Base-by-base conservation (phyloP, 2,113 vertebrate genomes). In the Hippocampus zosterae region DNA sequence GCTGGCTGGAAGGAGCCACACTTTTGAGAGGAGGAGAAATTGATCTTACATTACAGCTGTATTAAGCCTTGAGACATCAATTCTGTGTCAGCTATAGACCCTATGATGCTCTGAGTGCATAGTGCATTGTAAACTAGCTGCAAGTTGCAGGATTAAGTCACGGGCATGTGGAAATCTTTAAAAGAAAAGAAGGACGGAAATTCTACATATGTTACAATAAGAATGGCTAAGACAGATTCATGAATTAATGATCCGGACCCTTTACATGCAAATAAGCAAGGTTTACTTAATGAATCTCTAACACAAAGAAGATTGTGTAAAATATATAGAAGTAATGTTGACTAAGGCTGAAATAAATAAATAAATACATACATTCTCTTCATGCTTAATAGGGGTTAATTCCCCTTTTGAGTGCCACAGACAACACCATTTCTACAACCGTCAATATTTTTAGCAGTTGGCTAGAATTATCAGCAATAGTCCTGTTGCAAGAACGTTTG, bases 61-160 rank as follows among this genome's bases (percentile, higher is more conserved):
- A 50, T 29, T 19, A 13, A 19, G 44, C 33, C 23, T 3, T 11
- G 27, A 44, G 25, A 16, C 16, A 44, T 50, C 44, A 8, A 50
- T 27, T 48, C 18, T 48, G 64, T 65, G 42, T 65, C 64, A 50
- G 21, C 25, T 59, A 50, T 50, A 15, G 48, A 50, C 61, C 19
- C 19, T 11, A 21, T 5, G 19, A 11, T n/a, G n/a, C 33, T 62
- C 27, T 11, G 2, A 61, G 59, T 57, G 11, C 11, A 27, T 12
- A 57, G 55, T 13, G 11, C 29, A 19, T 37, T 61, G 56, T 16
- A 59, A 59, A 27, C 29, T 19, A 61, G 15, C 72, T 82, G 80
- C 83, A 27, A 13, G 55, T 9, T 57, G 23, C 23, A 25, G n/a
- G n/a, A 25, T 23, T 56, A 23, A 56, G 2, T 56, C n/a, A 23